Conservation (phyloP, 53 echinoderm and acorn worm species). For the Echinarachnius parma region DNA sequence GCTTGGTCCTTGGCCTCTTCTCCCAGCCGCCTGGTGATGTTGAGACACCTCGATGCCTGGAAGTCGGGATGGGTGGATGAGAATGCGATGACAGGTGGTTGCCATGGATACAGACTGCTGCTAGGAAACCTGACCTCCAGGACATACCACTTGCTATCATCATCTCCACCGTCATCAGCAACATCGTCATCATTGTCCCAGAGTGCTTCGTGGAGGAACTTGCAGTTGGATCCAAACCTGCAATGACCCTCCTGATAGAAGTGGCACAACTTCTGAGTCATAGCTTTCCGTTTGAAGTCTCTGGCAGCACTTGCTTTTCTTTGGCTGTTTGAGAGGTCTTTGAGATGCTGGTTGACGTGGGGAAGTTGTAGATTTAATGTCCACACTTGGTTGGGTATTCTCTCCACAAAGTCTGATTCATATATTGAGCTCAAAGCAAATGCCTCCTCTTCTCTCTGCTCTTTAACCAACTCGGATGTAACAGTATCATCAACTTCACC, state of each 20-base stretch:
- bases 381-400: slow-evolving; percentile 79
- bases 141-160: slow-evolving; percentile 55
- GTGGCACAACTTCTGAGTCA: slow-evolving; percentile 43
- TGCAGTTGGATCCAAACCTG: slow-evolving; percentile 56
- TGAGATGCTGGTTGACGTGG: slow-evolving; percentile 52
- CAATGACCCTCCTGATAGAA: slow-evolving; percentile 68
- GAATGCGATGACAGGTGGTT: slow-evolving; percentile 70
- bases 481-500: slow-evolving; percentile 21
- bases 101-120: slow-evolving; percentile 58
- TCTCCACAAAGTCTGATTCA: slow-evolving; percentile 64
- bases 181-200: slow-evolving; percentile 2
- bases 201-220: slow-evolving; percentile 38
- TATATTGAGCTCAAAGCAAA: slow-evolving; percentile 76
- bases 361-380: slow-evolving; percentile 58
- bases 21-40: slow-evolving; percentile 52
- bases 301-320: no score
- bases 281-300: slow-evolving; percentile 21
- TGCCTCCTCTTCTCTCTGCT: slow-evolving; percentile 73
- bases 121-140: slow-evolving; percentile 69
- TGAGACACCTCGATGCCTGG: slow-evolving; percentile 50
- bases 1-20: slow-evolving; percentile 47
- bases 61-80: slow-evolving; percentile 59
- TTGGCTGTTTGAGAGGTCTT: no score
- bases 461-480: slow-evolving; percentile 38
- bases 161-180: slow-evolving; percentile 23